A percentile compares a stretch with the other conserved stretches of the same genome.
These are phyloP conservation scores for Xestia rhomboidea DNA, from an alignment of 2,888 invertebrate species.

Conservation along the genomic window DNA sequence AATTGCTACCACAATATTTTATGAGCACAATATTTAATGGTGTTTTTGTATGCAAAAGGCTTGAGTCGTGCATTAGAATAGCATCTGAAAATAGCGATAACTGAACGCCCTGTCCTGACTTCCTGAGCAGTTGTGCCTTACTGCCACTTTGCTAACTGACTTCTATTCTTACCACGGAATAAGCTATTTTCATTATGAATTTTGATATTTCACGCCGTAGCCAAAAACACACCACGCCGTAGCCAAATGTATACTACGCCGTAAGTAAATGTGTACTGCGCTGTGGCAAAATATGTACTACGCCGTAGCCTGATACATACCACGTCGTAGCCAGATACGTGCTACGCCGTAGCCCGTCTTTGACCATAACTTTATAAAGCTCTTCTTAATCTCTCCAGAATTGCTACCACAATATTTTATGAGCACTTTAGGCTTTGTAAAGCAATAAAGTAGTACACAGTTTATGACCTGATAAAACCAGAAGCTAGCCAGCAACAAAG, in stretches of 20 bases:
- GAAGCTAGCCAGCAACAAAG: slow-evolving; percentile 33
- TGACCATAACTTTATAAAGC: slow-evolving; percentile 24
- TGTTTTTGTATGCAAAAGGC: no score
- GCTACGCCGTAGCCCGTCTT: background rate
- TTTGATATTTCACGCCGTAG: background rate
- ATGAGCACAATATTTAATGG: no score
- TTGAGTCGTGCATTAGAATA: background rate
- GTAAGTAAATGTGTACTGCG: background rate
- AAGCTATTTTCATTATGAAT: background rate
- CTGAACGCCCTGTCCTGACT: background rate
- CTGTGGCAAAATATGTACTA: background rate
- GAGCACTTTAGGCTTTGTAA: slow-evolving; percentile 36
- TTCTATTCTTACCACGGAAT: background rate
- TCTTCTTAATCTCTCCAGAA: slow-evolving; percentile 23
- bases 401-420: slow-evolving; percentile 37
- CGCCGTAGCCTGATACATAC: background rate
- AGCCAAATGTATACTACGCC: background rate
- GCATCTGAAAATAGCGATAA: background rate
- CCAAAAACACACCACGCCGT: background rate
- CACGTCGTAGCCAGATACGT: background rate
- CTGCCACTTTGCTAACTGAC: background rate
- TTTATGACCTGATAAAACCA: slow-evolving; percentile 45
- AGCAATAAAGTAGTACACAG: slow-evolving; percentile 39
- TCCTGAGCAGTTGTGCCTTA: background rate
- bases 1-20: slow-evolving; percentile 37